Evolutionary conservation across 2,113 vertebrate species (phyloP), one percentile per base, ranked within the genome.

Genomic region (Mirza zaza): DNA sequence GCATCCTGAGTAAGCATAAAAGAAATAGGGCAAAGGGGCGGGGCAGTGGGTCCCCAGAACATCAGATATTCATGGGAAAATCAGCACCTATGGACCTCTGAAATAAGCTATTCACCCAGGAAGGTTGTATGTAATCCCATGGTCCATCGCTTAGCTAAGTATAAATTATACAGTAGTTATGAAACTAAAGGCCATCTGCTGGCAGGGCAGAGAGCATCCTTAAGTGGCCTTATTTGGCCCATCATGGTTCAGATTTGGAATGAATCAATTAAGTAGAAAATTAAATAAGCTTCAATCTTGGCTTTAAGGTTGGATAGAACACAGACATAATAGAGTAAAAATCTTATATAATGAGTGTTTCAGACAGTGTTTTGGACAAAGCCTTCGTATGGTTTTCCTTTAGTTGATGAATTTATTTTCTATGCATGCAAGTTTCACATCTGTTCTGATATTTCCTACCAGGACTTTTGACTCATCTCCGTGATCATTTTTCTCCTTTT

Each of bases 221-320:
- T 70, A 23, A 61, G 12, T 91, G 57, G 13, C 86, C 61, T 71
- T 59, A 25, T 39, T 70, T 71, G 27, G 18, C 23, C 32, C 68
- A 27, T 68, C 7, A 2, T 68, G 21, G 61, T 39, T 96, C 65
- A 91, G 39, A 25, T 91, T 91, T 82, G 55, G 52, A 97, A 91
- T 88, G 84, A 95, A 73, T 80, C 82, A 82, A 3, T 88, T 90
- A 92, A 90, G 77, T 59, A 87, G 71, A 94, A 92, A 92, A 84
- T 90, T 75, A 90, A 81, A 82, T 39, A 52, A 91, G 21, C 23
- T 52, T 80, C 8, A 59, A 67, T 70, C 12, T 80, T 82, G 77
- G 57, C n/a, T 77, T 87, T 93, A 80, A 94, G 90, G 32, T 57
- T 57, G 36, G 13, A 59, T 32, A 79, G 34, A 68, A 70, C 15